Percentiles rank a stretch among this genome's conserved stretches.
Conservation (phyloP, 2,888 invertebrate species). For the Omphaloscelis lunosa region DNA sequence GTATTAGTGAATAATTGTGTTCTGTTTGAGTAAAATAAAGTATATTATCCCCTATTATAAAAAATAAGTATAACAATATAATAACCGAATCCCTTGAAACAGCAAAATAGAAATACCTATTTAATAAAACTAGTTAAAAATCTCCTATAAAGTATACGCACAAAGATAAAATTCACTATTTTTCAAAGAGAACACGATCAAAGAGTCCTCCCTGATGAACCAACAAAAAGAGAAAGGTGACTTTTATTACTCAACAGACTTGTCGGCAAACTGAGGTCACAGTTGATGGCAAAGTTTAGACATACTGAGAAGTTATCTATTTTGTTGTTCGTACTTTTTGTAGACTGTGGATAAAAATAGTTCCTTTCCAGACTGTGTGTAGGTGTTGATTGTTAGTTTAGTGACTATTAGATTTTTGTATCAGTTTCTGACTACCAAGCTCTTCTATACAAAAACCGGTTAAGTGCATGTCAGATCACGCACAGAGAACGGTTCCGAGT, state of each 20-base stretch:
- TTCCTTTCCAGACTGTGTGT: background rate
- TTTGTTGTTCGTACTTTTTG: constrained; percentile 8
- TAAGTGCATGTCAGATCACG: background rate
- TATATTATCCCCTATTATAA: too few species aligned
- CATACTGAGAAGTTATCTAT: constrained; percentile 41
- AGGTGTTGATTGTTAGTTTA: constrained; percentile 1
- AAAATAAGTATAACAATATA: too few species aligned
- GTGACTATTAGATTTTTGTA: constrained; percentile 8
- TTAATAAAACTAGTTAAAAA: background rate
- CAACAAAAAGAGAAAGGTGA: constrained; percentile 39
- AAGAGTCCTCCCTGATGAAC: constrained; percentile 27
- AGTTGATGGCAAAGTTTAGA: constrained; percentile 47
- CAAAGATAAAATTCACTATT: constrained; percentile 17
- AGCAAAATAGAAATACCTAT: background rate
- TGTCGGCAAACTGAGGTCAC: constrained; percentile 26
- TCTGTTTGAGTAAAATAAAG: too few species aligned
- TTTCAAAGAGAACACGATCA: constrained; percentile 36
- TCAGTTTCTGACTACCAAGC: constrained; percentile 10
- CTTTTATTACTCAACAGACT: constrained; percentile 26
- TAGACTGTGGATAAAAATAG: constrained; percentile 9
- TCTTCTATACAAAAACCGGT: background rate
- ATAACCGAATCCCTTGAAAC: background rate
- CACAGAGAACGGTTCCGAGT: too few species aligned
- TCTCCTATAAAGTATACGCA: constrained; percentile 2
- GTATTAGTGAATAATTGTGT: too few species aligned